These are phyloP conservation scores for Rhabdomys dilectus DNA, from an alignment of 2,113 vertebrate species.

Conservation along the genomic window DNA sequence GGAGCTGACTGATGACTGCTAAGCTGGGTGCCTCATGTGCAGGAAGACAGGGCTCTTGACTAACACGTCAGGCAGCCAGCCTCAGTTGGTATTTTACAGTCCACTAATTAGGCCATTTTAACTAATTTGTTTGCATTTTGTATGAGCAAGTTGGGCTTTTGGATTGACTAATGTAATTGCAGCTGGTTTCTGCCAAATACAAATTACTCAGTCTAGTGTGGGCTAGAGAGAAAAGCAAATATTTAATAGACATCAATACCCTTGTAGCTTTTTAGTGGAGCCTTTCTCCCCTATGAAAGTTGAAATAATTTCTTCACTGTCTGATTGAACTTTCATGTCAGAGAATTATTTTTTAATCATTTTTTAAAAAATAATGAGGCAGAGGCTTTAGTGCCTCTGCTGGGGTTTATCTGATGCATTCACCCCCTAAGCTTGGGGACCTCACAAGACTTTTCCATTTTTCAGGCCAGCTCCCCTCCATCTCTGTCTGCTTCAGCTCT, in stretches of 20 bases:
- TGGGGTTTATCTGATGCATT: conserved; percentile 83
- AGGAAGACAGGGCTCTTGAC: conserved; percentile 81
- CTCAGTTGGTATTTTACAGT: conserved; percentile 91
- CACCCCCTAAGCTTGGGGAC: conserved; percentile 64
- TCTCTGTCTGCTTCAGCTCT: conserved; percentile 15
- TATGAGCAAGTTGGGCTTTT: conserved; percentile 93
- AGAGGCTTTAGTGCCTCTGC: conserved; percentile 79
- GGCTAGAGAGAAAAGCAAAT: conserved; percentile 92
- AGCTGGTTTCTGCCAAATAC: conserved; percentile 91
- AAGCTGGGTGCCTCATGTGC: conserved; percentile 66
- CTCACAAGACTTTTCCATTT: not conserved
- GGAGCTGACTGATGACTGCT: not conserved
- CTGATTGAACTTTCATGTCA: conserved; percentile 88
- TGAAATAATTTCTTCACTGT: conserved; percentile 88
- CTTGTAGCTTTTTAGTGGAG: conserved; percentile 87
- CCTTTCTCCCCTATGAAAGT: conserved; percentile 84
- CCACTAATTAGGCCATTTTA: conserved; percentile 93
- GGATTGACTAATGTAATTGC: conserved; percentile 93
- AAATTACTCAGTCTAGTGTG: conserved; percentile 91
- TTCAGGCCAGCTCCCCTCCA: conserved; percentile 3
- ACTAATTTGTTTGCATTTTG: conserved; percentile 95
- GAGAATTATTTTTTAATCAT: conserved; percentile 89
- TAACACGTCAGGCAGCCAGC: conserved; percentile 88
- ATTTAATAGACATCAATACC: conserved; percentile 93
- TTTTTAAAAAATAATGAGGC: conserved; percentile 87